phyloP scores from a whole-genome alignment of 2,113 vertebrate species.

The Saimiri boliviensis region DNA sequence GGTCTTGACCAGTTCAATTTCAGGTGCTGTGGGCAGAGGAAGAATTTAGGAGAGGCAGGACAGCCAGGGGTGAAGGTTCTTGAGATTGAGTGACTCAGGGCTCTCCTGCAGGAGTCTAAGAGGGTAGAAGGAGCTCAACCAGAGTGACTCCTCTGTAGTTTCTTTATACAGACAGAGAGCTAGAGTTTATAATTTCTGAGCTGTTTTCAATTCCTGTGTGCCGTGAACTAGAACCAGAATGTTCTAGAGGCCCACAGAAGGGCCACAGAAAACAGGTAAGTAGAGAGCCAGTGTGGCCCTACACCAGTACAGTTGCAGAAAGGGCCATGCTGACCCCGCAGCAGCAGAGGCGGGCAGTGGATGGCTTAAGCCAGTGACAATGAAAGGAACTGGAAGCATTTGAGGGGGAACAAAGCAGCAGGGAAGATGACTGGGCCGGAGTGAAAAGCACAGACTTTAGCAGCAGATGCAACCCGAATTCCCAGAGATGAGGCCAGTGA shows the following conservation, averaged over 20 bases:
- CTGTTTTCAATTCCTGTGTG: not conserved
- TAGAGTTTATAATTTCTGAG: not conserved
- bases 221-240: not conserved
- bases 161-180: not conserved
- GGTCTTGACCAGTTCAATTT: not conserved
- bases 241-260: not conserved
- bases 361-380: not conserved
- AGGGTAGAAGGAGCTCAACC: rapidly evolving
- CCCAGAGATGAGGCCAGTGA: not conserved
- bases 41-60: not conserved
- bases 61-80: not conserved
- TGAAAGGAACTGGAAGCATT: not conserved
- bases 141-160: not conserved
- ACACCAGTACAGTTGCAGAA: not conserved
- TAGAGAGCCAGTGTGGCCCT: not conserved
- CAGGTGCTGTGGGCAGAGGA: not conserved
- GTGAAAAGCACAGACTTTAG: not conserved
- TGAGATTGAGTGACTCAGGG: too few species aligned
- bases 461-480: not conserved
- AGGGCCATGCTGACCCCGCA: not conserved
- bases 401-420: not conserved
- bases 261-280: not conserved
- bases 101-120: not conserved
- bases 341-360: not conserved
- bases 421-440: not conserved